Evolutionary conservation across 2,113 vertebrate genomes (phyloP), one percentile per base, ranked within the genome.

Genomic region (Chionodraco myersi): DNA sequence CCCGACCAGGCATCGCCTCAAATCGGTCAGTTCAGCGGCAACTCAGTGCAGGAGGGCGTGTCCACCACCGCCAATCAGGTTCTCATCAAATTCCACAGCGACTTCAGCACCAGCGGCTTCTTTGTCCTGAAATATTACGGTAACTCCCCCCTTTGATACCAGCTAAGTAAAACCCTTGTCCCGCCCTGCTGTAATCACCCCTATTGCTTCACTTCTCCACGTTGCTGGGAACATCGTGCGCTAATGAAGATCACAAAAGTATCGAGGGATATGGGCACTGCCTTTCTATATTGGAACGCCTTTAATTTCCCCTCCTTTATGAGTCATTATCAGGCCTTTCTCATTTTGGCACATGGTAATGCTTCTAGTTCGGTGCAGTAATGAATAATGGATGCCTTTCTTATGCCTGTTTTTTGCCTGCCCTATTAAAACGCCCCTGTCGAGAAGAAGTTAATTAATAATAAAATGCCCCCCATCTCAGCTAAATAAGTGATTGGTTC

Each of bases 61-160:
- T 93, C 88, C 74, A 94, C 93, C 76, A 95, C 92, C 0, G 94
- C 95, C 89, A 95, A 95, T 82, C 95, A 94, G 62, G 85, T 95
- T 75, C 94, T 95, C 67, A 92, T 95, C 73, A 94, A 95, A 83
- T 95, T 95, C 91, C 95, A 95, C 91, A 95, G 94, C 2, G 95
- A 95, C 89, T 94, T 95, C 91, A 95, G 94, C 92, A 95, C 93
- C 79, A 95, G 94, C 3, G 95, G 95, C 60, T 94, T 95, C 91
- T 95, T 95, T 72, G 89, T 92, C 64, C 89, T 95, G 12, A 85
- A 79, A 78, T 95, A 94, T 82, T 89, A 94, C 3, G 93, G 95
- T 95, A 90, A 89, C 54, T n/a, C 36, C 44, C 64, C 63, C 36
- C 77, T 63, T 77, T 86, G 23, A 56, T 77, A 58, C 10, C 60